Base-by-base conservation (phyloP, 2,797 vertebrate genomes). In the Lutjanus campechanus region DNA sequence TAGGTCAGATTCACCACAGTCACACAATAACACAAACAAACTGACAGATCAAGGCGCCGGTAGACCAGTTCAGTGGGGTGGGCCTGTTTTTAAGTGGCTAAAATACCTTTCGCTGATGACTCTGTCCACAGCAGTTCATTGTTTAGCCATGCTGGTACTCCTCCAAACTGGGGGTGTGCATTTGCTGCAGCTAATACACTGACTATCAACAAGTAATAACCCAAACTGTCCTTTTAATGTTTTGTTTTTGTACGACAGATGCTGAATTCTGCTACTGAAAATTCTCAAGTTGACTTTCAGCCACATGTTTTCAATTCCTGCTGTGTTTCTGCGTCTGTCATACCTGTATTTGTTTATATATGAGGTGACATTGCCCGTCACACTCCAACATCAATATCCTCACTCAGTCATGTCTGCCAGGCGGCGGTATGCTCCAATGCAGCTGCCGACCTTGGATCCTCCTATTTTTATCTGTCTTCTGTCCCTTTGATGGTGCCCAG, bases 391-490 rank as follows among this genome's bases (percentile, higher is more conserved):
- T 61, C 36, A 83, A 86, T 50, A 58, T 58, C 50, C 50, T 46
- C n/a, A 56, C 47, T 70, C 64, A 51, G 69, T 49, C 55, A 40
- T 43, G 47, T 55, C 68, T 76, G 55, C 5, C 47, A 82, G 47
- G 43, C 8, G 63, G 16, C 12, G 7, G 54, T 43, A 29, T 19
- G 8, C 89, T 83, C 50, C n/a, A 5, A 43, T 73, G 74, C 82
- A 69, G 75, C 82, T 15, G 79, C 61, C 36, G 17, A 85, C 86
- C 79, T 85, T 79, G 76, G 36, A 71, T 71, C 73, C 25, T 76
- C 63, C 74, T 56, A 40, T 60, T 74, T 82, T 60, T 59, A 53
- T 81, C 73, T 9, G 63, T 62, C 54, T 50, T 54, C 41, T 69
- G 60, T 84, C 61, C 55, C 64, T 72, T 60, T 46, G 17, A 51